These are phyloP conservation scores for Apodemus speciosus DNA, from an alignment of 2,113 vertebrate genomes.

Conservation along the genomic window DNA sequence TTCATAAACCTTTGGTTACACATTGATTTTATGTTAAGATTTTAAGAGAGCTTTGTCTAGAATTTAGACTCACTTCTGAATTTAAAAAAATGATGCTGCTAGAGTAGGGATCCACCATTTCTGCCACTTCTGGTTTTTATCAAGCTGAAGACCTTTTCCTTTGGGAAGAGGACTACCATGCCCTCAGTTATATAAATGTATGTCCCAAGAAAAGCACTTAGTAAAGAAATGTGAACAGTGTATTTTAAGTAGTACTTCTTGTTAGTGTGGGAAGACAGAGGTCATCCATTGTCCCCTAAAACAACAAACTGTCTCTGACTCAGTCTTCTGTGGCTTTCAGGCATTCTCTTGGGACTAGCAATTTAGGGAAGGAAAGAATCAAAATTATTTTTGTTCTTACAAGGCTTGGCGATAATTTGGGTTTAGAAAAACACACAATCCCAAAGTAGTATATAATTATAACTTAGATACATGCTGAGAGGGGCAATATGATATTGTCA, in stretches of 20 bases:
- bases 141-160: background rate
- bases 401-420: background rate
- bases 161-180: background rate
- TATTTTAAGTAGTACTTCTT: background rate
- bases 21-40: background rate
- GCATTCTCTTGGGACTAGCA: background rate
- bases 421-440: background rate
- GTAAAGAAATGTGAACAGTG: background rate
- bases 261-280: background rate
- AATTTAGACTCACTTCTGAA: background rate
- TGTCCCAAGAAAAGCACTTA: background rate
- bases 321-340: background rate
- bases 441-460: background rate
- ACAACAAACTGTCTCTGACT: background rate
- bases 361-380: background rate
- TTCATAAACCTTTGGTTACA: background rate
- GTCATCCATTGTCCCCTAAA: background rate
- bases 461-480: background rate
- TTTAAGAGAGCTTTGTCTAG: background rate
- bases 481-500: background rate
- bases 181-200: background rate
- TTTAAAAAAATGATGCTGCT: background rate
- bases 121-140: background rate
- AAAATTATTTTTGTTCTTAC: background rate
- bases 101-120: background rate